These are phyloP conservation scores for Tragelaphus oryx DNA, from an alignment of 2,797 vertebrate species.

Conservation along the genomic window DNA sequence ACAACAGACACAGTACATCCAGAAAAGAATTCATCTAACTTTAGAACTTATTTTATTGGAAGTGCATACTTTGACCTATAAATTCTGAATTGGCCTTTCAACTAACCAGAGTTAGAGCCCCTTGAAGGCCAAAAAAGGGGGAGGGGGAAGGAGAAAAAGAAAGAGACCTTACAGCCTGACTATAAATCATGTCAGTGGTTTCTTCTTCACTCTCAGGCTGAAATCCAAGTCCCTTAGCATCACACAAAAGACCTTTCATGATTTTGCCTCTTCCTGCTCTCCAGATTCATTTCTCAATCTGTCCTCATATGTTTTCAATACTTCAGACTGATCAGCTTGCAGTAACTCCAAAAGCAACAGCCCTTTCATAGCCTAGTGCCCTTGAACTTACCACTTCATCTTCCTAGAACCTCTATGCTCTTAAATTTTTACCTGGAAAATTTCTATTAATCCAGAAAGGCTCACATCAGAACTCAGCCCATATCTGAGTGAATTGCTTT, in stretches of 20 bases:
- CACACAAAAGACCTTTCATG: not conserved
- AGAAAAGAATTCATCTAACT: not conserved
- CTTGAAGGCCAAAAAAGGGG: not conserved
- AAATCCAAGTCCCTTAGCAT: not conserved
- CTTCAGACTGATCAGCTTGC: not conserved
- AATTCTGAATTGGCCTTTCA: not conserved
- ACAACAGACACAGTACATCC: not conserved
- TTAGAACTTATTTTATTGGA: not conserved
- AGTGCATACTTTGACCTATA: not conserved
- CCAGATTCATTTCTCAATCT: not conserved
- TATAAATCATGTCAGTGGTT: not conserved
- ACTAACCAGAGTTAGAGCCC: not conserved
- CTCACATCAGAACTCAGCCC: not conserved
- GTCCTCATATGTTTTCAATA: not conserved
- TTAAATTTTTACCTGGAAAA: not conserved
- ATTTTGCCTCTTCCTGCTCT: not conserved
- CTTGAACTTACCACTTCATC: not conserved
- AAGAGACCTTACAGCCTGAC: not conserved
- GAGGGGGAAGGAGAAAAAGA: not conserved
- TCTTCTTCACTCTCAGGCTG: not conserved
- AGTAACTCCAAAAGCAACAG: not conserved
- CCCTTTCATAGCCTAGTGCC: not conserved
- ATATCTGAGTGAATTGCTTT: not conserved
- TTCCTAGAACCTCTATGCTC: not conserved
- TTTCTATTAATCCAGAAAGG: not conserved